Evolutionary conservation across 2,113 vertebrate species (phyloP), one percentile per base, ranked within the genome.

Genomic region (Micronisus gabar): DNA sequence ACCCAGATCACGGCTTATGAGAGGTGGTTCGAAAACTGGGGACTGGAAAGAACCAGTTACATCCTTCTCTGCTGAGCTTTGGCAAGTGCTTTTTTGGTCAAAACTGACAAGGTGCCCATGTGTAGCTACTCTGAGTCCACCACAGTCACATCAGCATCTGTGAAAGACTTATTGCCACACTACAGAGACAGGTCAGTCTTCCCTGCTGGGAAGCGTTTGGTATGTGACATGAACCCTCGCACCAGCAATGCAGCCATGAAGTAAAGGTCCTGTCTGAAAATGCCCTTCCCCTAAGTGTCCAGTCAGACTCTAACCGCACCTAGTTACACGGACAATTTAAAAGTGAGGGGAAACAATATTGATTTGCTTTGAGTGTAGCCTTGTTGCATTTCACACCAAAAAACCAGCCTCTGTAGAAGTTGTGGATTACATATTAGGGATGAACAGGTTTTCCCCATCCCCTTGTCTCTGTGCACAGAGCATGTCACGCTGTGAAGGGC

Each of bases 101-200:
- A 21, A 66, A 36, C 7, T 30, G 53, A 52, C 30, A 56, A 53
- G 40, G 18, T 68, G 17, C 7, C 21, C 15, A 18, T 6, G 12
- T 43, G 45, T 41, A 70, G 30, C 11, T 75, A 38, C 14, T 56
- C 15, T 43, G 63, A 75, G 45, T 52, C 53, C 26, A 29, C 13
- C 0, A 0, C 1, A 1, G 21, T 40, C 45, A 65, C 1, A 1
- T 70, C 23, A 72, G 17, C 32, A n/a, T 59, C 59, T 66, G 29
- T 70, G 53, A 48, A 52, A 65, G 45, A 43, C 26, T 71, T 43
- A 19, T 9, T 55, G 43, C 15, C 38, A 29, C 30, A 40, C 11
- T 43, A 41, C 41, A 75, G 52, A 63, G 13, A 62, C 29, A 67
- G 21, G 21, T 34, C 23, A 43, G 13, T 38, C 20, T 45, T 55